These are phyloP conservation scores for Penaeus indicus DNA, from an alignment of 1,140 invertebrate species.

Conservation along the genomic window DNA sequence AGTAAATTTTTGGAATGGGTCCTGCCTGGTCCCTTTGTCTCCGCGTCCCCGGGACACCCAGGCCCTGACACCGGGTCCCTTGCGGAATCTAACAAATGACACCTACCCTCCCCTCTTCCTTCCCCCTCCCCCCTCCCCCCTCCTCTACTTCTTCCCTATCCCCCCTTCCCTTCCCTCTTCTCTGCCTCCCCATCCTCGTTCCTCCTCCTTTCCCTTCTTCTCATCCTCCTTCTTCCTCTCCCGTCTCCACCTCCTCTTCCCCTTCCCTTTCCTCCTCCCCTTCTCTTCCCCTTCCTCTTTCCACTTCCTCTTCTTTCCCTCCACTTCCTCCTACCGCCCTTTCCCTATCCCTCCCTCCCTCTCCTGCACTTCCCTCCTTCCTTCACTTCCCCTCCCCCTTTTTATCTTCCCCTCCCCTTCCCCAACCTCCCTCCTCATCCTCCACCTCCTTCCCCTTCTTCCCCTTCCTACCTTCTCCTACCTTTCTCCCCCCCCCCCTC, in stretches of 20 bases:
- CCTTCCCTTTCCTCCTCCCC: background rate
- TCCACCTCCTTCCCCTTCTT: background rate
- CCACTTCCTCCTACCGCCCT: background rate
- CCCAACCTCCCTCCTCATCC: background rate
- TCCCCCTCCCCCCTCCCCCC: background rate
- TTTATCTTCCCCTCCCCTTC: background rate
- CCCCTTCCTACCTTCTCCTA: background rate
- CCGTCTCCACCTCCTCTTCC: too few relatives aligned
- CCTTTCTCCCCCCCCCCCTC: background rate
- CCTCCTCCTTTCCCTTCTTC: too few relatives aligned
- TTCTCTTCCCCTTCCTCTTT: background rate
- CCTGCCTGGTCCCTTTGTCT: slow-evolving; percentile 54
- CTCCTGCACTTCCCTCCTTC: background rate
- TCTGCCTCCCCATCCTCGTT: background rate
- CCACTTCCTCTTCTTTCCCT: background rate
- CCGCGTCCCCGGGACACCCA: slow-evolving; percentile 7
- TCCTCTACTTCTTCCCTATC: too few relatives aligned
- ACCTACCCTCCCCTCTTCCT: background rate
- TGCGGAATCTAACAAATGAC: too few relatives aligned
- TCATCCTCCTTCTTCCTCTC: too few relatives aligned
- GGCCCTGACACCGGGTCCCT: slow-evolving; percentile 26
- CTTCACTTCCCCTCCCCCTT: background rate
- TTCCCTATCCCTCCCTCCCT: background rate
- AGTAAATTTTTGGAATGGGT: slow-evolving; percentile 59
- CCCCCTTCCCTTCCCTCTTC: background rate